These are phyloP conservation scores for Agonopterix heracliana DNA, from an alignment of 2,888 invertebrate genomes.

Conservation along the genomic window DNA sequence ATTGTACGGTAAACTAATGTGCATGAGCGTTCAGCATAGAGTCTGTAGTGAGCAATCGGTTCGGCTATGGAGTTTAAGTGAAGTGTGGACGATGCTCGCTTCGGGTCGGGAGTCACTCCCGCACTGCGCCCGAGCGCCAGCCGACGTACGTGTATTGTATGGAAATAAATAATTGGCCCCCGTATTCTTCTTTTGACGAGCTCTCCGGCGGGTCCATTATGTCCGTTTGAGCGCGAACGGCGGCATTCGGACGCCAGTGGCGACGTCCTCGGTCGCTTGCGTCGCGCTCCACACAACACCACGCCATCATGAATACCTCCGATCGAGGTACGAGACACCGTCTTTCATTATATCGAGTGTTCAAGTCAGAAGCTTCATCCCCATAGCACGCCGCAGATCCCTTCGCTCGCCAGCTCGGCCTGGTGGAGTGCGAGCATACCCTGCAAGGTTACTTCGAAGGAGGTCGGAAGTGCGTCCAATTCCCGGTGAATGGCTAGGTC, in stretches of 20 bases:
- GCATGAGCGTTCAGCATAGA: too few relatives aligned
- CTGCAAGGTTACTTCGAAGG: constrained; percentile 32
- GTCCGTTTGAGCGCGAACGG: constrained; percentile 60
- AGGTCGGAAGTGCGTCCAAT: constrained; percentile 63
- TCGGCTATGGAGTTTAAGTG: constrained; percentile 2
- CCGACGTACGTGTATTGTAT: constrained; percentile 70
- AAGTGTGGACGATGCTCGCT: constrained; percentile 27
- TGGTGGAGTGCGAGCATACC: constrained; percentile 29
- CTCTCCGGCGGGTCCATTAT: constrained; percentile 69
- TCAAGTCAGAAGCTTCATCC: constrained; percentile 16
- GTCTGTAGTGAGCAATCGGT: background rate
- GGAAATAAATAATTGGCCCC: constrained; percentile 70
- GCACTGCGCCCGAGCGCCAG: constrained; percentile 56
- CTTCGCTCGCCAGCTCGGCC: constrained; percentile 19
- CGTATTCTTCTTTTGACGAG: constrained; percentile 74
- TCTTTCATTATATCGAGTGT: constrained; percentile 33
- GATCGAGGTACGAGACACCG: constrained; percentile 56
- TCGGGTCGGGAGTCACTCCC: constrained; percentile 54
- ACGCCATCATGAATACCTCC: constrained; percentile 64
- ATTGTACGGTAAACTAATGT: too few relatives aligned
- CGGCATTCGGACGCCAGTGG: constrained; percentile 70
- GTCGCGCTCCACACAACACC: constrained; percentile 48
- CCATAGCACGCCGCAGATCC: constrained; percentile 24
- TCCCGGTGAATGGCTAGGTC: constrained; percentile 52
- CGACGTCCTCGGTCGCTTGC: constrained; percentile 66